Evolutionary conservation across 2,888 invertebrate genomes (phyloP), one percentile per base, ranked within the genome.

Genomic region (Margaritifera margaritifera): DNA sequence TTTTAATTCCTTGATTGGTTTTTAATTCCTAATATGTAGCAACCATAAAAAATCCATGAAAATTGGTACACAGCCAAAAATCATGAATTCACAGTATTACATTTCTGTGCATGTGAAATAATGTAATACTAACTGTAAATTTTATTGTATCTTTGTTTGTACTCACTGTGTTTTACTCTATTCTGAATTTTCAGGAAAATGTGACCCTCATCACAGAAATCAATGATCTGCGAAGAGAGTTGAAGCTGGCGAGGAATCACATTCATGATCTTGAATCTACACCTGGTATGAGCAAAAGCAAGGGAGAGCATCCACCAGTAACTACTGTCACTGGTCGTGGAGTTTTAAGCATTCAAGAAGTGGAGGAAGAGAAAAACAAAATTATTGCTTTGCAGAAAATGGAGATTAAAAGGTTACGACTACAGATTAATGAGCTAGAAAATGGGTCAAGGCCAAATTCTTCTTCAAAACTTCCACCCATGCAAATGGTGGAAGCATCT

Each of bases 151-250:
- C 6, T 51, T 42, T 59, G 8, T 42, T 42, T 42, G 42, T 8
- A 8, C 31, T 31, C 31, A 31, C 15, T 8, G 42, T 42, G 11
- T 31, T 22, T 52, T 19, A 69, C 25, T 51, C 57, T 55, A 25
- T 52, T 62, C 70, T 70, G 65, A 62, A 90, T 64, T 88, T 91
- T 31, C 91, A 93, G 84, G 95, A 96, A 84, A 96, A 96, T 88
- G 92, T 94, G 54, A 90, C 92, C 0, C 91, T 96, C 5, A 91
- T 96, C 50, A 91, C 93, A 1, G 96, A 96, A 89, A 93, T 96
- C 22, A 95, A 96, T 85, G 92, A 92, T 67, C 88, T 96, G 54
- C 92, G 95, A 53, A 92, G 92, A 31, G 93, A 94, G 86, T 89
- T 95, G 69, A 94, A 93, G 85, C 89, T 92, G 0, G 92, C 93